A percentile compares a stretch with the other conserved stretches of the same genome.
Evolutionary conservation across 2,888 invertebrate genomes (phyloP).

Genomic region (Tenthredo scrophulariae): DNA sequence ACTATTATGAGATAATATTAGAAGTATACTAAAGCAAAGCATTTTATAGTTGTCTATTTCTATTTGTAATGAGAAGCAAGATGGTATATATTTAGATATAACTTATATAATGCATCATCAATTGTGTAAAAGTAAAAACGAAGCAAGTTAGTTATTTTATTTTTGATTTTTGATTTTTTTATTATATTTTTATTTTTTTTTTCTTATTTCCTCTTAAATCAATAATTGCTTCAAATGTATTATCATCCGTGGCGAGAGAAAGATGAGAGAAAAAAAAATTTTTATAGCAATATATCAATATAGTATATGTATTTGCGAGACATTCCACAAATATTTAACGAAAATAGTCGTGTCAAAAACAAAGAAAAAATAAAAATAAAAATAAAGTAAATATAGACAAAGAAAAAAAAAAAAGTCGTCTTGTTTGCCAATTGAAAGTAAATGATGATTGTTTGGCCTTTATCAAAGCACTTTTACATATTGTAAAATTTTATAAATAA

Average conservation of each 20-base stretch:
- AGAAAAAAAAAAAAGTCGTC: neutral
- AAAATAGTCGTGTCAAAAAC: conserved; percentile 4
- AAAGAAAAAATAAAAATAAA: neutral
- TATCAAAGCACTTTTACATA: neutral
- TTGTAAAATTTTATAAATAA: neutral
- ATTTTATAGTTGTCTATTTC: conserved; percentile 71
- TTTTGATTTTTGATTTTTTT: neutral
- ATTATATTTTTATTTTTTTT: neutral
- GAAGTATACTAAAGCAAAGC: conserved; percentile 68
- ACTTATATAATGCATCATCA: conserved; percentile 34
- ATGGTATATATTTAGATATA: conserved; percentile 50
- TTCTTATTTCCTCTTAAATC: neutral
- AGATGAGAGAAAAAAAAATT: neutral
- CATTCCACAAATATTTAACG: conserved; percentile 44
- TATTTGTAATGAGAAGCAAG: conserved; percentile 60
- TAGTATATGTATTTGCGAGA: neutral
- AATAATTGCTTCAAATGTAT: neutral
- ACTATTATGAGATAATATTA: conserved; percentile 68
- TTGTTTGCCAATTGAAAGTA: neutral
- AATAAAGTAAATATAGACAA: no score
- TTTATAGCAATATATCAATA: conserved; percentile 26
- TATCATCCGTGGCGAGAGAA: neutral
- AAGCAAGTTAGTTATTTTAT: conserved; percentile 30
- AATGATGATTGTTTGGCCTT: neutral
- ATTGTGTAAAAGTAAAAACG: conserved; percentile 45